Evolutionary conservation across 2,113 vertebrate species (phyloP).

Genomic region (Ivindomyrus marchei): DNA sequence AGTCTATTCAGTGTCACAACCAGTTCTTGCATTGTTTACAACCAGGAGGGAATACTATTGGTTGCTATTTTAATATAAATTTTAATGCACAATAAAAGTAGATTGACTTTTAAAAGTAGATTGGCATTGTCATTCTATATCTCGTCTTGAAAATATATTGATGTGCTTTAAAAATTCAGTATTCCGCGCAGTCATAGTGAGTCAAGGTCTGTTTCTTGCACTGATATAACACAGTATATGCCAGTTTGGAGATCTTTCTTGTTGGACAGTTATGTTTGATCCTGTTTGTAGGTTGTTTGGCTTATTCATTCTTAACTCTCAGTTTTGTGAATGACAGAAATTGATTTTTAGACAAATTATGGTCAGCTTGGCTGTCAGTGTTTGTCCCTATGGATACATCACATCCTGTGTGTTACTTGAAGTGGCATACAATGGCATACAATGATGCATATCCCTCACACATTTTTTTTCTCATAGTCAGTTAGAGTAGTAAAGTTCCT

Average conservation of each 20-base stretch:
- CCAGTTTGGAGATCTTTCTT: not conserved
- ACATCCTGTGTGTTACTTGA: not conserved
- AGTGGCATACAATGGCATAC: not conserved
- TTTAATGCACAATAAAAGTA: not conserved
- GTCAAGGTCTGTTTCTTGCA: not conserved
- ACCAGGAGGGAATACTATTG: not conserved
- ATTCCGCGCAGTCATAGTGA: not conserved
- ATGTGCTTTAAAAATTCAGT: not conserved
- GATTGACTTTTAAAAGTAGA: not conserved
- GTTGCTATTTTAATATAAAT: not conserved
- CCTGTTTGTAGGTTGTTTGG: not conserved
- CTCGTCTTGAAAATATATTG: not conserved
- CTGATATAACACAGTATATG: not conserved
- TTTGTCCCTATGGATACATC: not conserved
- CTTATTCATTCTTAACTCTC: not conserved
- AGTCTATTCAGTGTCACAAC: not conserved
- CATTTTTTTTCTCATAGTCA: not conserved
- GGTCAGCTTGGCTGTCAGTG: not conserved
- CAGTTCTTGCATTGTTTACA: not conserved
- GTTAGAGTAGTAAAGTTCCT: not conserved
- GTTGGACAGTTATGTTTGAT: not conserved
- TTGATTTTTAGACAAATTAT: not conserved
- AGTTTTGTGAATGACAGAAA: not conserved
- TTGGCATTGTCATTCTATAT: not conserved
- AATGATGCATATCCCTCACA: not conserved